Base-by-base conservation (phyloP, 2,113 vertebrate species). In the Solenodon paradoxus region DNA sequence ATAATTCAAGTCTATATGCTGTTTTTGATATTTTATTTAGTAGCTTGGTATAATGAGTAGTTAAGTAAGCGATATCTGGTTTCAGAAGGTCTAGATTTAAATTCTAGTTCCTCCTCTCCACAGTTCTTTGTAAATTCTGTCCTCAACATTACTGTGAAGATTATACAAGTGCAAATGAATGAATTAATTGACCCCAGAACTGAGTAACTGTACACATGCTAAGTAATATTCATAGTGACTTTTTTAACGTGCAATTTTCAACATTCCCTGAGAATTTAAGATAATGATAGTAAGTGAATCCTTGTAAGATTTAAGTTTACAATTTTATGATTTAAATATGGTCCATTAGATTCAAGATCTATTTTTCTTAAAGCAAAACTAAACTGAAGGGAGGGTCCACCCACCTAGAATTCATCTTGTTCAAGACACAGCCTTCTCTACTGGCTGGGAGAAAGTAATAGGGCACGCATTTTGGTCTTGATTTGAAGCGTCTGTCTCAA, bases 401-500 rank as follows among this genome's bases (percentile, higher is more conserved):
- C 35, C 12, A n/a, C 35, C 10, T 28, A 32, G 35, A 9, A 74
- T 47, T 9, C 5, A 24, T 35, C 49, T 32, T 55, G 5, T 78
- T 79, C 57, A 30, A 47, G 69, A 74, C 68, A 22, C 2, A 5
- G n/a, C 11, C 51, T 90, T 69, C 9, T 30, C 38, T 88, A 17
- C n/a, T 57, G 35, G 10, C 68, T 35, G 9, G 26, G 82, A 28
- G 42, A 84, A 6, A 28, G 10, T 13, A 53, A 20, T 13, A 64
- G 11, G 15, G 19, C 38, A 49, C 10, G 35, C 3, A n/a, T 38
- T 32, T 93, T 80, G 32, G 51, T 32, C 86, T 96, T 90, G 71
- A 90, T 74, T 92, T 86, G 66, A 79, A 80, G 22, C 30, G 38
- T 89, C 72, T 93, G 49, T 20, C 66, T 85, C 66, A 82, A 66